Conservation (phyloP, 2,888 invertebrate genomes). For the Frankliniella fusca region DNA sequence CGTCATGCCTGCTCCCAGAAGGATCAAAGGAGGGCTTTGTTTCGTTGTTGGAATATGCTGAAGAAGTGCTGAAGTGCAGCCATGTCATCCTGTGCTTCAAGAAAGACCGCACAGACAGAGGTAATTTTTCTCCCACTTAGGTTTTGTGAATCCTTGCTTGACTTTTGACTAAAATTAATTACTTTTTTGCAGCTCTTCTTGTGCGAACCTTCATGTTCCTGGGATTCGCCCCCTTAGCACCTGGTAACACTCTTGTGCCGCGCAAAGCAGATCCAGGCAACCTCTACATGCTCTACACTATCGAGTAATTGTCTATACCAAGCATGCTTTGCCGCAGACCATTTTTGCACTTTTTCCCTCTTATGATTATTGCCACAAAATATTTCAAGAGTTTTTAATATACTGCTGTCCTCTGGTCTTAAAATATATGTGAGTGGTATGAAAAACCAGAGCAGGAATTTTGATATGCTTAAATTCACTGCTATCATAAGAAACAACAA, state of each 20-base stretch:
- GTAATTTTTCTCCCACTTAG: constrained; percentile 44
- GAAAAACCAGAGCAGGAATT: no score
- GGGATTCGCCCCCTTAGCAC: constrained; percentile 84
- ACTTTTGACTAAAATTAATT: neutral
- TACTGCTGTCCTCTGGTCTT: neutral
- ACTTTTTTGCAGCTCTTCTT: constrained; percentile 60
- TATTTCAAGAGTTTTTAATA: neutral
- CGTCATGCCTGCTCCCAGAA: constrained; percentile 77
- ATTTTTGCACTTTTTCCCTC: neutral
- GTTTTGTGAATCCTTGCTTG: constrained; percentile 26
- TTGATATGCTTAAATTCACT: no score
- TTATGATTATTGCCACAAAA: neutral
- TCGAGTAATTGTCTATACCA: constrained; percentile 45
- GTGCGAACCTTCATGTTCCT: constrained; percentile 96
- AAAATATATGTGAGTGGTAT: neutral
- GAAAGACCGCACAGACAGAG: constrained; percentile 77
- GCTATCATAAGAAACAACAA: no score
- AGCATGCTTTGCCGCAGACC: neutral
- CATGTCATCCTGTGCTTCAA: constrained; percentile 76
- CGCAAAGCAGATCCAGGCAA: constrained; percentile 60
- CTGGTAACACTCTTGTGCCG: constrained; percentile 72
- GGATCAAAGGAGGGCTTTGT: constrained; percentile 95
- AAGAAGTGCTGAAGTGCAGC: constrained; percentile 80
- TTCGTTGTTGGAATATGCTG: constrained; percentile 88
- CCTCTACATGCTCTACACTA: constrained; percentile 58